Base-by-base conservation (phyloP, 2,797 vertebrate species). In the Yasuhikotakia modesta region DNA sequence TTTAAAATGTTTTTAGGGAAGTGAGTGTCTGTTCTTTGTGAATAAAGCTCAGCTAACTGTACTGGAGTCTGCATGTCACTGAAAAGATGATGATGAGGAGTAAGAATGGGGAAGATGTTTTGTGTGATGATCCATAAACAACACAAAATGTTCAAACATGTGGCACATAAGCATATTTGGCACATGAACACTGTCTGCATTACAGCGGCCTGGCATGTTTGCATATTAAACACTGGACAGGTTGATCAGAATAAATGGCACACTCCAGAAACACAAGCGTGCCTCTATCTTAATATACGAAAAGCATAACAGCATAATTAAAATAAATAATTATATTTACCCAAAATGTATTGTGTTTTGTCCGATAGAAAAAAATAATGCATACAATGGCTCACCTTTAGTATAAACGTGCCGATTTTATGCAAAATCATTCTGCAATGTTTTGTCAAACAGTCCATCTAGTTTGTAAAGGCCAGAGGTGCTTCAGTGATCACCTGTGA, bases 101-200 rank as follows among this genome's bases (percentile, higher is more conserved):
- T 13, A 70, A 30, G 21, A 57, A 70, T 46, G 58, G 55, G 57
- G 32, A 70, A 64, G 32, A 63, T 32, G 1, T 11, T 5, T 14
- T 12, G 64, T 7, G 14, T 55, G 43, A 69, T 19, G 27, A 48
- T 68, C 66, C 35, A 6, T 60, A 48, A 69, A 69, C 74, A 76
- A 14, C 53, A 22, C 45, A 64, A 70, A 68, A 67, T 21, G 68
- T 70, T 70, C 45, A 30, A 60, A 73, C 17, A 46, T 43, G 27
- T 55, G 46, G 45, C 66, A 57, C 76, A 78, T 64, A 39, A 78
- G 63, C 58, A 46, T 55, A 65, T 82, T 74, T 82, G 71, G 76
- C 76, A 64, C 57, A 70, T 50, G 39, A 66, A 74, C 55, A 71
- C 57, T 64, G 17, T 35, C 57, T 65, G 46, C 35, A 5, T 63